These are phyloP conservation scores for Cryptus armator DNA, from an alignment of 2,888 invertebrate species.

Conservation along the genomic window DNA sequence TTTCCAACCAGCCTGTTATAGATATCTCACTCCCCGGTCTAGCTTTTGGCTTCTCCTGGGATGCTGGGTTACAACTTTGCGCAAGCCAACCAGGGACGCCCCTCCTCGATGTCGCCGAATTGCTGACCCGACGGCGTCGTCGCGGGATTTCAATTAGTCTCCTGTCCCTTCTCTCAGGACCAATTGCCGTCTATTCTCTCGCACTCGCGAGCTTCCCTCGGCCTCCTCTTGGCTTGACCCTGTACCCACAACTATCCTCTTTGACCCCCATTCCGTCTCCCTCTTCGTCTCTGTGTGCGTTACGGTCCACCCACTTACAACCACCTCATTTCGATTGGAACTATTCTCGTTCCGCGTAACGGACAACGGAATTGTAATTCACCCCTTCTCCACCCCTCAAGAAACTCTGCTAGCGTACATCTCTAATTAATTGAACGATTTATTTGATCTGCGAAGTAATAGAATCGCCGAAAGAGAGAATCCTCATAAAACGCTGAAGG, in stretches of 20 bases:
- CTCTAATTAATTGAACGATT: conserved; percentile 62
- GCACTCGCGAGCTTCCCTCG: conserved; percentile 71
- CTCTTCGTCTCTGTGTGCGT: conserved; percentile 59
- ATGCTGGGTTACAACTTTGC: conserved; percentile 41
- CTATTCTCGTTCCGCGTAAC: conserved; percentile 54
- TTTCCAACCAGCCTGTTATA: conserved; percentile 6
- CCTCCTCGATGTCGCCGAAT: conserved; percentile 71
- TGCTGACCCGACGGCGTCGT: conserved; percentile 79
- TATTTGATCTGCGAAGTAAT: conserved; percentile 16
- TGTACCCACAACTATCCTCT: conserved; percentile 56
- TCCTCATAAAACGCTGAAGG: neutral
- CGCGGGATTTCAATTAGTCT: conserved; percentile 82
- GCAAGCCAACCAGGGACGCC: neutral
- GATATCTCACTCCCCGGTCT: neutral
- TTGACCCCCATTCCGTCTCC: conserved; percentile 76
- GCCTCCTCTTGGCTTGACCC: conserved; percentile 61
- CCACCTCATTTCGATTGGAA: conserved; percentile 66
- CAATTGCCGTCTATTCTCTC: conserved; percentile 69
- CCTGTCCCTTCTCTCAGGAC: conserved; percentile 75
- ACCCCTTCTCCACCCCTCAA: conserved; percentile 9
- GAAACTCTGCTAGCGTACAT: conserved; percentile 44
- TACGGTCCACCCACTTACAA: conserved; percentile 76
- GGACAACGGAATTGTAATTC: conserved; percentile 60
- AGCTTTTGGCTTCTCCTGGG: conserved; percentile 19
- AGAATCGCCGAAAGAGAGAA: neutral